Evolutionary conservation across 2,888 invertebrate species (phyloP).

Genomic region (Serripes groenlandicus): DNA sequence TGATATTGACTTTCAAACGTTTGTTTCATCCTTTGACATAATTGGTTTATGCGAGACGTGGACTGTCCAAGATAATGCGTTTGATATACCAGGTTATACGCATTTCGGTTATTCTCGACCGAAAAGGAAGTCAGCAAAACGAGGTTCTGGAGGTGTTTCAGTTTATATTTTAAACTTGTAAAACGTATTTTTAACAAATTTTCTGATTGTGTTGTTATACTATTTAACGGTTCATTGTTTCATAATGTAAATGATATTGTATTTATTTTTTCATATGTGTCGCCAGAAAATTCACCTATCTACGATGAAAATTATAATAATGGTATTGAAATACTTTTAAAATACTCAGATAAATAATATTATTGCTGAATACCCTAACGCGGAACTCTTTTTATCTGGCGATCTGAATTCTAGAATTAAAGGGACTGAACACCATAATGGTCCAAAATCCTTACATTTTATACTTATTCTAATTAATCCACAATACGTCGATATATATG

Average conservation of each 20-base stretch:
- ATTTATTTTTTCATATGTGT: neutral
- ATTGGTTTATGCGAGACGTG: neutral
- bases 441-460: too few species aligned
- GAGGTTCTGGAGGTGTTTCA: slow-evolving; percentile 1
- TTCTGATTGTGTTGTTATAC: slow-evolving; percentile 1
- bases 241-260: slow-evolving; percentile 1
- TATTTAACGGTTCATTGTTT: neutral
- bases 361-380: neutral
- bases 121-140: neutral
- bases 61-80: neutral
- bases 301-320: neutral
- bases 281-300: slow-evolving; percentile 1
- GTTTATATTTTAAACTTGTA: neutral
- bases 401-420: slow-evolving; percentile 19
- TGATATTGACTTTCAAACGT: neutral
- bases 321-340: neutral
- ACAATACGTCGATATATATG: too few species aligned
- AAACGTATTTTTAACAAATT: neutral
- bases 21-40: neutral
- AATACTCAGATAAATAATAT: neutral
- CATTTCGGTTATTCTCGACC: neutral
- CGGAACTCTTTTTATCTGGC: slow-evolving; percentile 1
- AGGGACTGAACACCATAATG: too few species aligned
- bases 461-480: too few species aligned
- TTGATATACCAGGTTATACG: neutral